phyloP scores from a whole-genome alignment of 2,797 vertebrate genomes.

The Acrocephalus scirpaceus region DNA sequence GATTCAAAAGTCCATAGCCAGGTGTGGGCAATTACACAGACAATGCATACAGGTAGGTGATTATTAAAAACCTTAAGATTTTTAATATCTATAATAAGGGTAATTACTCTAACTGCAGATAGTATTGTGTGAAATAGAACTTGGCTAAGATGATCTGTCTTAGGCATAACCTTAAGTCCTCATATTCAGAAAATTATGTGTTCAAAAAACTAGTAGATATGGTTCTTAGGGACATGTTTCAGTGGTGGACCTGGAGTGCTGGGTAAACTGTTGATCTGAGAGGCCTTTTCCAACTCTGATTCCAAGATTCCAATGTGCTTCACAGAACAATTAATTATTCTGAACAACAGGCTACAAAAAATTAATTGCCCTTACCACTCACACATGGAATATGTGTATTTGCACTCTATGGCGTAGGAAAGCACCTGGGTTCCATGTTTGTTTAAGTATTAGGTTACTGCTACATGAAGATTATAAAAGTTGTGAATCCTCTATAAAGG shows the following conservation, averaged over 20 bases:
- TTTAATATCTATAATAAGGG: not conserved
- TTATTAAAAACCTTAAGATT: not conserved
- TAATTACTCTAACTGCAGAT: not conserved
- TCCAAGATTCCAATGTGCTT: not conserved
- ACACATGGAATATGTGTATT: not conserved
- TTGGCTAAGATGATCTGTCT: not conserved
- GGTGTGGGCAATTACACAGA: not conserved
- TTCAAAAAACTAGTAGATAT: not conserved
- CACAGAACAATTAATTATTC: not conserved
- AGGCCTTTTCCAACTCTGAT: not conserved
- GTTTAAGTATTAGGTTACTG: not conserved
- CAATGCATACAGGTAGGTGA: not conserved
- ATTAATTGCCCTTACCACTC: not conserved
- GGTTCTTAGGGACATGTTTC: not conserved
- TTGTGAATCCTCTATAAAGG: not conserved
- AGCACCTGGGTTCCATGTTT: not conserved
- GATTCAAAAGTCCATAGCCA: not conserved
- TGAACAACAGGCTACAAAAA: not conserved
- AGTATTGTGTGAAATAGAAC: not conserved
- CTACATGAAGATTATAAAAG: not conserved
- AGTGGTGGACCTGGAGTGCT: not conserved
- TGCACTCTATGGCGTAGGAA: not conserved
- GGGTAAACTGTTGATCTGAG: not conserved
- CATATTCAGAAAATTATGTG: not conserved
- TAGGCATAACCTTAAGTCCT: not conserved